These are phyloP conservation scores for Nasonia vitripennis DNA, from an alignment of 1,140 invertebrate species.

Conservation along the genomic window DNA sequence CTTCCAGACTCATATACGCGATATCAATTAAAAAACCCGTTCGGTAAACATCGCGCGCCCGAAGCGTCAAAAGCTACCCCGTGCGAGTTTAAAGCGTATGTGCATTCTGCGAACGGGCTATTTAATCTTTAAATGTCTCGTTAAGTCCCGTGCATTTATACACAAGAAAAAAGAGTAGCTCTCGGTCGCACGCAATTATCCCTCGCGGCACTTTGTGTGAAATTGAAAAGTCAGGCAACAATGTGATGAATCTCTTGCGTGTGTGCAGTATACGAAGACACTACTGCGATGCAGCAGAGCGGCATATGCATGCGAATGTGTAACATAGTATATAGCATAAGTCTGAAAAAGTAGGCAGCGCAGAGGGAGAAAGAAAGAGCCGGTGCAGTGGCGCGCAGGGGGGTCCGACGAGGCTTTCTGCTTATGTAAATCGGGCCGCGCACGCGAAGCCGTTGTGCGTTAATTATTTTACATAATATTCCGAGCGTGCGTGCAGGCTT, in stretches of 20 bases:
- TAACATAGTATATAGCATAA: background rate
- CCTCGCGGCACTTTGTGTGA: background rate
- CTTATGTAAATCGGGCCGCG: background rate
- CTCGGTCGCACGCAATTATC: background rate
- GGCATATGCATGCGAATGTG: background rate
- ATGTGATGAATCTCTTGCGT: constrained; percentile 1
- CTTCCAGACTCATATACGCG: background rate
- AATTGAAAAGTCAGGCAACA: constrained; percentile 29
- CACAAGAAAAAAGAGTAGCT: background rate
- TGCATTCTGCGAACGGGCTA: background rate
- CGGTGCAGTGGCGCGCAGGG: background rate
- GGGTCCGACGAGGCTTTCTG: background rate
- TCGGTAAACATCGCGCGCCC: background rate
- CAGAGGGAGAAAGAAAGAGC: background rate
- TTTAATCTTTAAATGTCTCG: constrained; percentile 27
- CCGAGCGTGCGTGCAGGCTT: background rate
- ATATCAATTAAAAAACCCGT: background rate
- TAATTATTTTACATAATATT: constrained; percentile 2
- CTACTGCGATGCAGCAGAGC: background rate
- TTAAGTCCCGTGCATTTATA: background rate
- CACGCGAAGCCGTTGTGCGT: background rate
- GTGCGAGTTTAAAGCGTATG: background rate
- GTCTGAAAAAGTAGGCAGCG: background rate
- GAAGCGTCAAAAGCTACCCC: background rate
- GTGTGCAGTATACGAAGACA: too few species aligned